Evolutionary conservation across 53 echinoderm and acorn worm species (phyloP).

Genomic region (Crossaster papposus): DNA sequence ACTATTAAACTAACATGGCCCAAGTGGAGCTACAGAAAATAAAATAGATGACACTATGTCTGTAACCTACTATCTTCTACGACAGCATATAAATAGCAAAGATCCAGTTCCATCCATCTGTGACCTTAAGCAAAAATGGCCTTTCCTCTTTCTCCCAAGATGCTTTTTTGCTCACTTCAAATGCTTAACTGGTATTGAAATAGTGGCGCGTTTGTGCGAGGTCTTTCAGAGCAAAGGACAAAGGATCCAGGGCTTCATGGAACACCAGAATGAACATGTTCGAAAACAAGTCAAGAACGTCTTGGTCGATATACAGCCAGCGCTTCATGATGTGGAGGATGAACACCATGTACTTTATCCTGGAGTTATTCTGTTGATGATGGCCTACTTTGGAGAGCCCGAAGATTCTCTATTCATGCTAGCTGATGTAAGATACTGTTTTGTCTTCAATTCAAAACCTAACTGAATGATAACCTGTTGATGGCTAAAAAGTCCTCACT

Average conservation of each 20-base stretch:
- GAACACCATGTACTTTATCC: conserved; percentile 11
- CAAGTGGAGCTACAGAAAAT: background rate
- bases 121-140: conserved; percentile 16
- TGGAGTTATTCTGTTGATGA: conserved; percentile 28
- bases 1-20: conserved; percentile 17
- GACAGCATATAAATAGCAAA: background rate
- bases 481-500: background rate
- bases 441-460: background rate
- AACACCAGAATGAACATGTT: background rate
- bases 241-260: conserved; percentile 7
- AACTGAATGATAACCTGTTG: background rate
- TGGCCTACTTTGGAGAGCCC: conserved; percentile 39
- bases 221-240: conserved; percentile 14
- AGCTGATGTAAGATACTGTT: conserved; percentile 8
- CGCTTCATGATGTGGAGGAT: background rate
- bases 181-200: conserved; percentile 18
- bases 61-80: conserved; percentile 17
- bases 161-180: conserved; percentile 3
- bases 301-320: conserved; percentile 22
- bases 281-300: background rate
- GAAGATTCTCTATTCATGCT: background rate
- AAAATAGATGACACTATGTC: conserved; percentile 19
- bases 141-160: too few relatives aligned
- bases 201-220: conserved; percentile 14
- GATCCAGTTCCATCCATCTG: conserved; percentile 25